Base-by-base conservation (phyloP, 2,113 vertebrate genomes). In the Ictalurus punctatus region DNA sequence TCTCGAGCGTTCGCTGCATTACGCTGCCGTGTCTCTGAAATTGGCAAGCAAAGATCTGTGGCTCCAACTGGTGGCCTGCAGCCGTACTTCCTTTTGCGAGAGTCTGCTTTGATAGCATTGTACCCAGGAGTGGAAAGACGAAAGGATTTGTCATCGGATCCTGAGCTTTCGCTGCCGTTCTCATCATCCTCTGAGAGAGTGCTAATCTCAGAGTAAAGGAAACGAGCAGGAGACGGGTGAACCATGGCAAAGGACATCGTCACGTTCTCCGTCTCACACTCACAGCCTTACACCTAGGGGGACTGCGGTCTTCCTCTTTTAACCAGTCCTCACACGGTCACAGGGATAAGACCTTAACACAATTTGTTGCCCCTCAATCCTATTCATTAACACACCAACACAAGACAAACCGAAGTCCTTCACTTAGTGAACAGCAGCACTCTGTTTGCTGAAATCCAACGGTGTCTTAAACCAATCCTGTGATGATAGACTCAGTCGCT, bases 151-250 rank as follows among this genome's bases (percentile, higher is more conserved):
- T 97, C 96, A 9, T 97, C 96, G 0, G 97, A 98, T 73, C 97
- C 97, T 0, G 98, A 98, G 84, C 97, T 97, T 91, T 97, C 97
- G 76, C 97, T 98, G 59, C 96, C 96, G 1, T 96, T 97, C 91
- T 98, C 97, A 25, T 99, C 97, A 5, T 99, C 98, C 93, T 98
- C 98, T 0, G 98, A 99, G 82, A 98, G 93, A 92, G 97, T 96
- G 94, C 95, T 96, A 85, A 98, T 96, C 88, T 98, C 98, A 0
- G 97, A 96, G 92, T 97, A 98, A 84, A 99, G 93, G 95, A 97
- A 98, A 17, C 96, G 96, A 88, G 96, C 94, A 84, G 97, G 96
- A 0, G 97, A 96, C 2, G 97, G 95, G 92, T 97, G 97, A 90
- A 99, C 96, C 98, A 97, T 97, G 84, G 97, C 95, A 44, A 97